Conservation (phyloP, 2,797 vertebrate species). For the Anguilla anguilla region DNA sequence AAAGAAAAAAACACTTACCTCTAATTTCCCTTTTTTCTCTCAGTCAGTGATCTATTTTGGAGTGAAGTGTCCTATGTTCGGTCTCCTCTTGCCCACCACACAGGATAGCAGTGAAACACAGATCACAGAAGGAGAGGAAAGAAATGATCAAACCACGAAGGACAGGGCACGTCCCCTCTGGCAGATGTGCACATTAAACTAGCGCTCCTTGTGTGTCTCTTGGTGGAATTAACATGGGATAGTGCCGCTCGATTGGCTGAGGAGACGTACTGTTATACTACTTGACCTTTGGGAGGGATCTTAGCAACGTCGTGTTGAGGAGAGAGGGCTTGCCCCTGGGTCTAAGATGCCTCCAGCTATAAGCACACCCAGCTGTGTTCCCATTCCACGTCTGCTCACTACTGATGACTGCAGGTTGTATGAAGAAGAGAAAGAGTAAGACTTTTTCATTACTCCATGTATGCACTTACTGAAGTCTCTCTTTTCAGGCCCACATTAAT, state of each 20-base stretch:
- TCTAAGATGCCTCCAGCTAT: conserved; percentile 12
- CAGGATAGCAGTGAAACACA: not conserved
- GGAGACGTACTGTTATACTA: not conserved
- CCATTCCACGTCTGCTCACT: not conserved
- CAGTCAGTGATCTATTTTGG: not conserved
- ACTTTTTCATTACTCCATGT: not conserved
- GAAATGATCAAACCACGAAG: not conserved
- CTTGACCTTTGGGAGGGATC: conserved; percentile 46
- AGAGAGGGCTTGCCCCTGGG: not conserved
- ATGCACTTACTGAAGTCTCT: not conserved
- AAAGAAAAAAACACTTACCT: conserved; percentile 4
- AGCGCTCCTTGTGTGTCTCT: not conserved
- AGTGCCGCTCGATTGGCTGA: conserved; percentile 8
- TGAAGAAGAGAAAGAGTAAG: not conserved
- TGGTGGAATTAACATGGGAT: not conserved
- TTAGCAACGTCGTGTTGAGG: conserved; percentile 27
- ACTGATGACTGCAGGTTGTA: conserved; percentile 6
- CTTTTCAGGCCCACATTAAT: too few relatives aligned
- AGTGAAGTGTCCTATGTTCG: not conserved
- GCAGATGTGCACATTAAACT: conserved; percentile 11
- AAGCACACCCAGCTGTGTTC: conserved; percentile 21
- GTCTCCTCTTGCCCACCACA: not conserved
- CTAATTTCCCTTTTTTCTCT: not conserved
- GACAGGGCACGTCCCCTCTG: not conserved
- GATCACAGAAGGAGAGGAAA: not conserved